Base-by-base conservation (phyloP, 2,888 invertebrate species). In the Monochamus alternatus region DNA sequence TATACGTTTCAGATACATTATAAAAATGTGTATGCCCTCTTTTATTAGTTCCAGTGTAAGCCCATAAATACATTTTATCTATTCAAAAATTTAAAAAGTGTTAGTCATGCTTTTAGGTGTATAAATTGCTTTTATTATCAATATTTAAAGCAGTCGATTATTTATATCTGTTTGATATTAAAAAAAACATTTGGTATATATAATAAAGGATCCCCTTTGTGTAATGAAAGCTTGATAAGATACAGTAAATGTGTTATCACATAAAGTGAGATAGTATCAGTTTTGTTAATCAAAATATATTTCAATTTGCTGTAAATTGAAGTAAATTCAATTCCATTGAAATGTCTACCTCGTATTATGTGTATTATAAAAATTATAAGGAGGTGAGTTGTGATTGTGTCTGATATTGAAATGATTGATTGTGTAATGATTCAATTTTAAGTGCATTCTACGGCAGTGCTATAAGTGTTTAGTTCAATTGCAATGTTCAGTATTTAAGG, bases 191-290 rank as follows among this genome's bases (percentile, higher is more conserved):
- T 55, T 22, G 22, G 55, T 55, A n/a, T 55, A 55, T 55, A n/a
- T 55, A 55, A 14, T 55, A 22, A 55, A 55, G 22, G 55, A 7
- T 55, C 10, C 14, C 55, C 14, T 55, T 55, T 55, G n/a, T 55
- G 10, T 55, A 44, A 43, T 72, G 64, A 52, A 58, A 14, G 5
- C 38, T 64, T 59, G 66, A 66, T 64, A 59, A 65, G 31, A 58
- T 60, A 58, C 14, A 65, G 64, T 72, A 58, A 66, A 74, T 47
- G n/a, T 62, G 32, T 60, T 62, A 62, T 60, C 58, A 59, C 31
- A 30, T 43, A 38, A 14, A 60, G 12, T 12, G 44, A 12, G 55
- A 43, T 64, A 5, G 32, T 44, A 64, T 64, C 64, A 55, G 55
- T n/a, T 38, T 5, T 38, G 38, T 38, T 38, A n/a, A n/a, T n/a